phyloP scores from a whole-genome alignment of 2,113 vertebrate genomes.

The Herpailurus yagouaroundi region DNA sequence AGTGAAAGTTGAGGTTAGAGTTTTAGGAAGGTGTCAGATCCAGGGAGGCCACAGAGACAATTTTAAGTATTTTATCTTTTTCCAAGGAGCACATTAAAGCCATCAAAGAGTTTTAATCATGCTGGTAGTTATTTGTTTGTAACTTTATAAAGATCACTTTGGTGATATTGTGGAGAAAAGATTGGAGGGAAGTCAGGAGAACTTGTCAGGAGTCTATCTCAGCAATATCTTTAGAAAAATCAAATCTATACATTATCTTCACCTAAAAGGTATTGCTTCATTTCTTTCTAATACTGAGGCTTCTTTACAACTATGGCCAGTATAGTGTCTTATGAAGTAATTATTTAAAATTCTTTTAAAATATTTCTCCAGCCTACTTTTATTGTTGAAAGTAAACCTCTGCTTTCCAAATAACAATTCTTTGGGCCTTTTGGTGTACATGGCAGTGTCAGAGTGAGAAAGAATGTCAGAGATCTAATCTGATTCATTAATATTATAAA shows the following conservation, averaged over 20 bases:
- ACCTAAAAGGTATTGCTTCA: neutral
- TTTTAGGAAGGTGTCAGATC: neutral
- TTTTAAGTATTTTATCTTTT: conserved; percentile 30
- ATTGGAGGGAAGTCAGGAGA: neutral
- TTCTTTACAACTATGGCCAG: neutral
- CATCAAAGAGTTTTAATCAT: neutral
- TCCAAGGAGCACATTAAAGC: neutral
- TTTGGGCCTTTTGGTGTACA: neutral
- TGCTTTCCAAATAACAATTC: neutral
- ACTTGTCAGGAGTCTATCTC: neutral
- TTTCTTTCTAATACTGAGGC: neutral
- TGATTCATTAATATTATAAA: neutral
- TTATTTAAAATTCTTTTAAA: neutral
- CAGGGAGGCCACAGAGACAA: neutral
- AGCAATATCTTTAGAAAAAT: neutral
- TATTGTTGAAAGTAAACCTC: neutral
- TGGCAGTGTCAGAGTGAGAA: neutral
- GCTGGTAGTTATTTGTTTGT: neutral
- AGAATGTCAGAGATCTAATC: neutral
- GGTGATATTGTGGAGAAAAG: neutral
- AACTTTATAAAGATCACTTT: neutral
- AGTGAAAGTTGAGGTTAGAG: neutral
- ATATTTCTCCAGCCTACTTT: neutral
- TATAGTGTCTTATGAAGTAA: neutral
- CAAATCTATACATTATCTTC: neutral